Conservation (phyloP, 2,797 vertebrate species). For the Telmatherina bonti region DNA sequence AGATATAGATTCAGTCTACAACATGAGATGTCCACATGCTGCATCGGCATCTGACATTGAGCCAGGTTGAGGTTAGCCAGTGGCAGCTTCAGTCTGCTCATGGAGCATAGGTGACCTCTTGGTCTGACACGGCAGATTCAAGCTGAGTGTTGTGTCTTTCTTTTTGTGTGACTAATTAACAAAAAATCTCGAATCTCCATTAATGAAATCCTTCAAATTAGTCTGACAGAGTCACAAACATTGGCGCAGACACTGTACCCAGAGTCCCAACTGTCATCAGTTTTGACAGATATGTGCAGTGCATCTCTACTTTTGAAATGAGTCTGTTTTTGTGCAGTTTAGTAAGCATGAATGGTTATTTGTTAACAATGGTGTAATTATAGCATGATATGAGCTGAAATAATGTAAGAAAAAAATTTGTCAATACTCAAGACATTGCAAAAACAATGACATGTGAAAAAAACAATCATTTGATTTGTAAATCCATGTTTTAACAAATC, state of each 20-base stretch:
- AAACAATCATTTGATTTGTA: not conserved
- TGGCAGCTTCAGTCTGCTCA: too few relatives aligned
- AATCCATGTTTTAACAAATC: not conserved
- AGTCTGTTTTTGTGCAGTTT: constrained; percentile 41
- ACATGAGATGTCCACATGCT: too few relatives aligned
- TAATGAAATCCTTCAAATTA: constrained; percentile 46
- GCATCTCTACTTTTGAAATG: constrained; percentile 37
- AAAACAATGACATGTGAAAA: constrained; percentile 7
- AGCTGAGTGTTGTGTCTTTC: too few relatives aligned
- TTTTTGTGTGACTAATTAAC: constrained; percentile 50
- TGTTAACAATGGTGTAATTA: constrained; percentile 57
- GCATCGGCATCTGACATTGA: too few relatives aligned
- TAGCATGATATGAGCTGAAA: constrained; percentile 43
- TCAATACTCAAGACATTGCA: constrained; percentile 21
- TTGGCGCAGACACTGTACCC: constrained; percentile 24
- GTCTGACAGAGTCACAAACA: constrained; percentile 29
- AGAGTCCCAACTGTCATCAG: constrained; percentile 27
- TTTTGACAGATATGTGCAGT: constrained; percentile 53
- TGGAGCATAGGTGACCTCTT: too few relatives aligned
- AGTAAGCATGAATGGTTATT: constrained; percentile 43
- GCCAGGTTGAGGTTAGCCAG: too few relatives aligned
- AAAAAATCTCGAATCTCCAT: constrained; percentile 48
- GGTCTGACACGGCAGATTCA: too few relatives aligned
- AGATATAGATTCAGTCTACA: too few relatives aligned
- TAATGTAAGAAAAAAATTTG: constrained; percentile 33